phyloP scores from a whole-genome alignment of 2,888 invertebrate species.

The Malacosoma neustria region DNA sequence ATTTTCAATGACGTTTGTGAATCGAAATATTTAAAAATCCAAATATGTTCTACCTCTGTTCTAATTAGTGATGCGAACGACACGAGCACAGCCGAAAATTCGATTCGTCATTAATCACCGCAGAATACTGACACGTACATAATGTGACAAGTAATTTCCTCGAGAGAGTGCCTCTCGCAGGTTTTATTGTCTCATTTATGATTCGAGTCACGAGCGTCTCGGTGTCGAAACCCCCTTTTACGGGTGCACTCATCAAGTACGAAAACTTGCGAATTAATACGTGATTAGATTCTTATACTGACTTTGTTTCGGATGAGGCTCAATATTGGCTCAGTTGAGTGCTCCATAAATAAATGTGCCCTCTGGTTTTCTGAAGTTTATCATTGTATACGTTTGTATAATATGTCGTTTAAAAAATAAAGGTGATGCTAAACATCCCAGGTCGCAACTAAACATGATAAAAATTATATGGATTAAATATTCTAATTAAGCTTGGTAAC shows the following conservation, averaged over 20 bases:
- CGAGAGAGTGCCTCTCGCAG: conserved; percentile 42
- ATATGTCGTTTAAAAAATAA: too few relatives aligned
- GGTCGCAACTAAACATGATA: too few relatives aligned
- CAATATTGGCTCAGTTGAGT: conserved; percentile 3
- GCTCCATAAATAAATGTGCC: neutral
- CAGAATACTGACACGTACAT: conserved; percentile 22
- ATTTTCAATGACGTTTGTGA: too few relatives aligned
- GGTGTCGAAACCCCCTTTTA: conserved; percentile 6
- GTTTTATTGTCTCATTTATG: conserved; percentile 48
- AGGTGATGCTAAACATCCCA: too few relatives aligned
- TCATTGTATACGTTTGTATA: too few relatives aligned
- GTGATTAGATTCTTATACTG: conserved; percentile 47
- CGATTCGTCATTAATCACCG: conserved; percentile 11
- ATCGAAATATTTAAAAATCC: neutral
- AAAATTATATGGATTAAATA: too few relatives aligned
- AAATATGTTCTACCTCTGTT: neutral
- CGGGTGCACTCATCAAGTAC: conserved; percentile 52
- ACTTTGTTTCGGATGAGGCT: conserved; percentile 14
- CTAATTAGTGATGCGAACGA: neutral
- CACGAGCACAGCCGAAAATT: conserved; percentile 21
- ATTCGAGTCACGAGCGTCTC: conserved; percentile 49
- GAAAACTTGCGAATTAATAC: conserved; percentile 66
- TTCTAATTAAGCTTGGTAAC: too few relatives aligned
- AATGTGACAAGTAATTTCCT: conserved; percentile 70
- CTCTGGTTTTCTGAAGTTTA: too few relatives aligned